Evolutionary conservation across 1,140 invertebrate species (phyloP).

Genomic region (Aphidius ervi): DNA sequence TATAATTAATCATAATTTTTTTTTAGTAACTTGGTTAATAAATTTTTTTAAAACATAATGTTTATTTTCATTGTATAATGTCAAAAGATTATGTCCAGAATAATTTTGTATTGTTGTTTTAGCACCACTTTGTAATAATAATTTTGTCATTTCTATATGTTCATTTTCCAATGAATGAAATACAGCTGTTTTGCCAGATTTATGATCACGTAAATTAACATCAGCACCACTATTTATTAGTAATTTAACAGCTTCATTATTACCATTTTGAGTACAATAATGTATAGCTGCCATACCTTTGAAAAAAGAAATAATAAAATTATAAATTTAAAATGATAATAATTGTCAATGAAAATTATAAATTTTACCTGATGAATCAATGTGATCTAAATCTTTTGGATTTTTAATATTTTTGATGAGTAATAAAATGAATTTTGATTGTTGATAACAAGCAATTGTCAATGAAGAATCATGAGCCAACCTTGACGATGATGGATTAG

Average conservation of each 20-base stretch:
- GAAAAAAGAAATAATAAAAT: not conserved
- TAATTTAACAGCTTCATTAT: conserved; percentile 27
- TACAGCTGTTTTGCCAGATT: conserved; percentile 40
- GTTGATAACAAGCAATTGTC: conserved; percentile 20
- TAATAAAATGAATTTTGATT: conserved; percentile 5
- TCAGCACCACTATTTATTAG: conserved; percentile 29
- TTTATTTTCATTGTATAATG: conserved; percentile 26
- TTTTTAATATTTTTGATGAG: conserved; percentile 14
- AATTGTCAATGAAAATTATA: not conserved
- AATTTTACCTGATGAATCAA: conserved; percentile 21
- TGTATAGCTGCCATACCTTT: conserved; percentile 37
- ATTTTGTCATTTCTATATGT: conserved; percentile 20
- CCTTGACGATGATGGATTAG: conserved; percentile 14
- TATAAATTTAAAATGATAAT: not conserved
- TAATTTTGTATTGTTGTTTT: conserved; percentile 32
- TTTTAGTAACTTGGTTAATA: conserved; percentile 21
- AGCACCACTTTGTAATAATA: conserved; percentile 32
- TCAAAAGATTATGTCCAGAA: conserved; percentile 33
- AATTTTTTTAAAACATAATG: conserved; percentile 23
- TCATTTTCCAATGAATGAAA: conserved; percentile 40
- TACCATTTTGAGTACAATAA: conserved; percentile 30
- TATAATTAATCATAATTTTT: not conserved
- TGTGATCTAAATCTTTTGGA: conserved; percentile 12
- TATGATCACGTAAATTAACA: conserved; percentile 35
- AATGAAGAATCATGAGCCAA: conserved; percentile 22